Evolutionary conservation across 1,140 invertebrate species (phyloP).

Genomic region (Temnothorax nylanderi): DNA sequence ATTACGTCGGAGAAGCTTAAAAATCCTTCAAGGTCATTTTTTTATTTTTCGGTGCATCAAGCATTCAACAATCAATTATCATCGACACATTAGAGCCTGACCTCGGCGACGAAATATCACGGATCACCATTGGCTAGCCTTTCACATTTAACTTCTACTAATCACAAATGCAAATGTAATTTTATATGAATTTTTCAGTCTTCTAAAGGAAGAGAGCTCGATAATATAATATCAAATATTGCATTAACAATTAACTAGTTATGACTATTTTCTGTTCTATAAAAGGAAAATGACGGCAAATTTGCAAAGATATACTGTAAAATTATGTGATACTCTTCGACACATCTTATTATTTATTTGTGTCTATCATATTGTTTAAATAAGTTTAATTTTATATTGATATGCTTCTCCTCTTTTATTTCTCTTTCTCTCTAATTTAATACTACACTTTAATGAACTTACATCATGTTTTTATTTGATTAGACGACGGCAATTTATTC

Average conservation of each 20-base stretch:
- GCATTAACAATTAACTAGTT: not conserved
- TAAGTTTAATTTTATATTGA: not conserved
- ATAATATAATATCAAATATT: not conserved
- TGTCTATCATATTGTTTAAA: not conserved
- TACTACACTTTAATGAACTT: not conserved
- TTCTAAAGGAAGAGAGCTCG: not conserved
- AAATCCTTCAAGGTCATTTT: constrained; percentile 1
- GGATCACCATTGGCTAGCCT: not conserved
- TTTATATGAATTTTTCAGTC: not conserved
- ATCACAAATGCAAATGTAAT: constrained; percentile 9
- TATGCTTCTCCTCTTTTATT: not conserved
- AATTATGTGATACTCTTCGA: not conserved
- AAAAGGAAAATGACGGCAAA: not conserved
- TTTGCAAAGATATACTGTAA: not conserved
- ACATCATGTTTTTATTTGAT: not conserved
- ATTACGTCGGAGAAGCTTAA: constrained; percentile 5
- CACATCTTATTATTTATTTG: not conserved
- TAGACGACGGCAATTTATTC: not conserved
- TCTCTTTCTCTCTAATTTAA: not conserved
- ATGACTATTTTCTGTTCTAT: not conserved
- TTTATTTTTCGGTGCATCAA: constrained; percentile 32
- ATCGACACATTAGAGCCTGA: constrained; percentile 21
- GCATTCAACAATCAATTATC: constrained; percentile 39
- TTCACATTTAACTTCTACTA: constrained; percentile 19
- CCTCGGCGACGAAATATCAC: constrained; percentile 22